Evolutionary conservation across 2,113 vertebrate genomes (phyloP).

Genomic region (Chlorodrepanis virens): DNA sequence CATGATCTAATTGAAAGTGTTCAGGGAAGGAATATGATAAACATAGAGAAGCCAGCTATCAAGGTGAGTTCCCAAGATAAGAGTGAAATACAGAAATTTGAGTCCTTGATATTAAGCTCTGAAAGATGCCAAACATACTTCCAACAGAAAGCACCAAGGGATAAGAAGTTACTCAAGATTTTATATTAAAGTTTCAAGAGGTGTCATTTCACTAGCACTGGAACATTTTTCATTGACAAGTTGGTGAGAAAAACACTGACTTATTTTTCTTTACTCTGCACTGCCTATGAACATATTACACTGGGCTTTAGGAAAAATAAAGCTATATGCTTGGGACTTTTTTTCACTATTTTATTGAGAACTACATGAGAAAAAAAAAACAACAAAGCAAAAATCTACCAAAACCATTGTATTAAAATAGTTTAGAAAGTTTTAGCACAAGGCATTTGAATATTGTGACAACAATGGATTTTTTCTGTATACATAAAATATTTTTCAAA

Average conservation of each 20-base stretch:
- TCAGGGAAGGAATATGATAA: constrained; percentile 8
- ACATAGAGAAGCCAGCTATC: not conserved
- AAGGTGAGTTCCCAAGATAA: not conserved
- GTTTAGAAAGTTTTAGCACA: not conserved
- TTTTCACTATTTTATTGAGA: not conserved
- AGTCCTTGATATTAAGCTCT: constrained; percentile 19
- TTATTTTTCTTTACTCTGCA: not conserved
- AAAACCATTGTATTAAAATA: not conserved
- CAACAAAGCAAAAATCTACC: not conserved
- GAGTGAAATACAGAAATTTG: not conserved
- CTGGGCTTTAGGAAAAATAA: not conserved
- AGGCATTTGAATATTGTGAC: not conserved
- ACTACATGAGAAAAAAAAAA: not conserved
- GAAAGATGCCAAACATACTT: constrained; percentile 7
- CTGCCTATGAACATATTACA: not conserved
- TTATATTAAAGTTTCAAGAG: constrained; percentile 45
- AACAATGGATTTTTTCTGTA: not conserved
- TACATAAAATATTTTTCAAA: not conserved
- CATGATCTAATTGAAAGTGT: constrained; percentile 8
- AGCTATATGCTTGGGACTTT: not conserved
- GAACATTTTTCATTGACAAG: constrained; percentile 31
- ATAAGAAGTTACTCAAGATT: constrained; percentile 33
- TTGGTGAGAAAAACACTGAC: not conserved
- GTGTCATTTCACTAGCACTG: constrained; percentile 27
- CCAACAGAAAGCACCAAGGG: constrained; percentile 2